Base-by-base conservation (phyloP, 1,140 invertebrate genomes). In the Acyrthosiphon pisum region DNA sequence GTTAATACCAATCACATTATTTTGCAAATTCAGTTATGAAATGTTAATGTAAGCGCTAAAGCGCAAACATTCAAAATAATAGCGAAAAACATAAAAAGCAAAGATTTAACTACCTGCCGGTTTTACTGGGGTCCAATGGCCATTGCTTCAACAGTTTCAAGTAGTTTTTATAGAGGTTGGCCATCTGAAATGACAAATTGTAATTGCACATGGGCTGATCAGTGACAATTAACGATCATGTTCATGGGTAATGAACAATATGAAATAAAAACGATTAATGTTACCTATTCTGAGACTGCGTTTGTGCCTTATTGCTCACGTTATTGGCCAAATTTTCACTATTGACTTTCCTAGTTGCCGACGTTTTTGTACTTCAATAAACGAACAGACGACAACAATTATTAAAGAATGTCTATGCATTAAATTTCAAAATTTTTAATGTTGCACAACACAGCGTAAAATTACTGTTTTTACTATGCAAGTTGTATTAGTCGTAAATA, bases 141-240 rank as follows among this genome's bases (percentile, higher is more conserved):
- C 97, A 98, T 95, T 97, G 96, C 95, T 98, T 96, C 94, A 98
- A 96, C 93, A 98, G 95, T 95, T 96, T 96, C 41, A 97, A 95
- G 95, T 97, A 97, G 95, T 97, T 96, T 95, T 96, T 97, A 95
- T 97, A 98, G 94, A 96, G 96, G 94, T 96, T 96, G 94, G 96
- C 96, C 97, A 97, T 96, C 60, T 83, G 76, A 53, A 89, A 56
- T 76, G 46, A 44, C 41, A 90, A 90, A 44, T 60, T 18, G n/a
- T 76, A n/a, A 76, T 6, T 76, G n/a, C 60, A 76, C 6, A 22
- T n/a, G n/a, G 4, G 0, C 9, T 0, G 26, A 14, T 68, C 6
- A 26, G 11, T 14, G 60, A 68, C 3, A 68, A n/a, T 30, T 60
- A 30, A 60, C 3, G 4, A 60, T 60, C 56, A 60, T 30, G 9